Evolutionary conservation across 2,113 vertebrate species (phyloP).

Genomic region (Heterochromis multidens): DNA sequence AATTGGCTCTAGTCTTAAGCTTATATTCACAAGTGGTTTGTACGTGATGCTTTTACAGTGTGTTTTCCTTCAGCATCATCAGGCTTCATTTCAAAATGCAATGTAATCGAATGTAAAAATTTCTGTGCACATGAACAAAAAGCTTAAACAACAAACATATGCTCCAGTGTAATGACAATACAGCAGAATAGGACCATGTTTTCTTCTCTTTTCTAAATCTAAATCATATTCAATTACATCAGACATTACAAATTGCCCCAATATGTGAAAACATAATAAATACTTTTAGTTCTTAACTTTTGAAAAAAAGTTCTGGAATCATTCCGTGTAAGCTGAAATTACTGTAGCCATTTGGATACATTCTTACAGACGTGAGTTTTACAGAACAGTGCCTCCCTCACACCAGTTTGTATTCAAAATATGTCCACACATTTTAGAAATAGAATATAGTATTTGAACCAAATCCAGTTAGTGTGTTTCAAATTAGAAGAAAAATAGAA

Average conservation of each 20-base stretch:
- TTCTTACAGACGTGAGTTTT: background rate
- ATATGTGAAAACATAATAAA: background rate
- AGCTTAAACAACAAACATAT: background rate
- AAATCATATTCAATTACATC: background rate
- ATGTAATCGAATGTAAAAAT: background rate
- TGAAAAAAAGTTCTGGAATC: background rate
- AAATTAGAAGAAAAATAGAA: background rate
- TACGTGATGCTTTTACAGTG: background rate
- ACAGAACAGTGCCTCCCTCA: background rate
- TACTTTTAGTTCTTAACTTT: background rate
- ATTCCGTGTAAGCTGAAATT: background rate
- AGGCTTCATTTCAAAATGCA: background rate
- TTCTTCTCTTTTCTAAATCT: background rate
- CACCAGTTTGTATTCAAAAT: background rate
- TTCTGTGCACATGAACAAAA: background rate
- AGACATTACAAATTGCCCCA: background rate
- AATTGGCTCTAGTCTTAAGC: background rate
- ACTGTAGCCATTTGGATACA: background rate
- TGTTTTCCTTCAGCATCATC: background rate
- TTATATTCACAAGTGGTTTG: background rate
- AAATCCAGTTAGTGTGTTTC: background rate
- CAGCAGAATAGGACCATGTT: background rate
- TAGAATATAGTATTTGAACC: background rate
- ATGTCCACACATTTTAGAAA: background rate
- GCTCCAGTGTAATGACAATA: slow-evolving; percentile 52